These are phyloP conservation scores for Limonius californicus DNA, from an alignment of 1,140 invertebrate species.

Conservation along the genomic window DNA sequence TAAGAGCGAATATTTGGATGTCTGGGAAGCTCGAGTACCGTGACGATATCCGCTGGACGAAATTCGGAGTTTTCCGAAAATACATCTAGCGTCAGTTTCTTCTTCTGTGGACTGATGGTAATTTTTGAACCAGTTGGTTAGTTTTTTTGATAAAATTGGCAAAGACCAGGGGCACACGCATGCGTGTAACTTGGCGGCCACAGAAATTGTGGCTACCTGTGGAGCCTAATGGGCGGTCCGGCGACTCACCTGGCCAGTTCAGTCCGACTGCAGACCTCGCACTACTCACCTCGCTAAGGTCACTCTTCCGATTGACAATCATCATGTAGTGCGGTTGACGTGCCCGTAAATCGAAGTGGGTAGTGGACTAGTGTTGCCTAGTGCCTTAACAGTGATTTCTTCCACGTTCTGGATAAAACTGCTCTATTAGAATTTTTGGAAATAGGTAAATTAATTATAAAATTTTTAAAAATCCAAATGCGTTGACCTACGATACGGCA, in stretches of 20 bases:
- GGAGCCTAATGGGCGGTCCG: slow-evolving; percentile 23
- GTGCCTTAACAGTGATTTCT: no score
- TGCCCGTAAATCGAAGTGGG: background rate
- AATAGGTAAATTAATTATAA: no score
- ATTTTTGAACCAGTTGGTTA: no score
- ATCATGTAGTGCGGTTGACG: slow-evolving; percentile 13
- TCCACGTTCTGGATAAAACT: background rate
- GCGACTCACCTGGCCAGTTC: slow-evolving; percentile 26
- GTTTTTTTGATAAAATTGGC: background rate
- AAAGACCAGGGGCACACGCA: background rate
- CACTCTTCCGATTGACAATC: slow-evolving; percentile 3
- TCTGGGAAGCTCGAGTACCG: no score
- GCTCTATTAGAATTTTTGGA: no score
- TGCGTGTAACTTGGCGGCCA: background rate
- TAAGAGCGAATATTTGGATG: no score
- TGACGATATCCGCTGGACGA: no score
- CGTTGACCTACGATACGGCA: no score
- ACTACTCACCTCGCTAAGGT: slow-evolving; percentile 16
- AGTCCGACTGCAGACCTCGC: slow-evolving; percentile 24
- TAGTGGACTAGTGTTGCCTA: background rate
- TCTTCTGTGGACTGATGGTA: no score
- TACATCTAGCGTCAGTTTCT: no score
- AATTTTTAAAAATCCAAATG: no score
- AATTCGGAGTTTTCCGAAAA: no score
- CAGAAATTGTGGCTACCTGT: slow-evolving; percentile 24